Percentiles rank a stretch among this genome's conserved stretches.
Evolutionary conservation across 2,797 vertebrate genomes (phyloP).

Genomic region (Lacerta agilis): DNA sequence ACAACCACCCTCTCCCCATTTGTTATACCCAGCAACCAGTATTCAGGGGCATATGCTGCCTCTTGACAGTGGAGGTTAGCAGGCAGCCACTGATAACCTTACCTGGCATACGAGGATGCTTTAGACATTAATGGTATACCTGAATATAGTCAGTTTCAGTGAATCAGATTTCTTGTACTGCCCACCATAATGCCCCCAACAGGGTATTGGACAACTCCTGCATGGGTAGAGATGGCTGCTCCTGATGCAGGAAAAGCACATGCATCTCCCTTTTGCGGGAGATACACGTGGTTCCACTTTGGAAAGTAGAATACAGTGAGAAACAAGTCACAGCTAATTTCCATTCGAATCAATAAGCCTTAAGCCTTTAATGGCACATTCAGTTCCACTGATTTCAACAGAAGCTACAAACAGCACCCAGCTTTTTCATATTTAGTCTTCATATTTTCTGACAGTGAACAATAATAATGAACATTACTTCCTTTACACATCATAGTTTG

Average conservation of each 20-base stretch:
- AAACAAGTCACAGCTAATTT: neutral
- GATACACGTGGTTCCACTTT: neutral
- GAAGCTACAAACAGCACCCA: neutral
- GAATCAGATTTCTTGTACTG: neutral
- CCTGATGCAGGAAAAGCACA: neutral
- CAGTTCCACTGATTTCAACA: neutral
- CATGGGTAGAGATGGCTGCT: neutral
- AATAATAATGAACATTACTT: neutral
- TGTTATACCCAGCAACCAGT: too few species aligned
- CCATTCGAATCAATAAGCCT: neutral
- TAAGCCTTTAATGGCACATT: neutral
- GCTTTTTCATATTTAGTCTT: slow-evolving; percentile 41
- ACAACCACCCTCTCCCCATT: too few species aligned
- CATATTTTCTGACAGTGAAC: slow-evolving; percentile 3
- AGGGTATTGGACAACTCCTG: neutral
- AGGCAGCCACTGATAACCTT: too few species aligned
- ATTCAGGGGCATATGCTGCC: too few species aligned
- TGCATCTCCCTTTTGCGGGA: neutral
- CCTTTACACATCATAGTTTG: neutral
- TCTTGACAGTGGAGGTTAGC: too few species aligned
- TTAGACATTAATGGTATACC: neutral
- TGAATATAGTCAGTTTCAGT: neutral
- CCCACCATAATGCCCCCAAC: neutral
- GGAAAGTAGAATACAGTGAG: neutral
- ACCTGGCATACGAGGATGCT: neutral